Evolutionary conservation across 2,888 invertebrate species (phyloP).

Genomic region (Octodonta nipae): DNA sequence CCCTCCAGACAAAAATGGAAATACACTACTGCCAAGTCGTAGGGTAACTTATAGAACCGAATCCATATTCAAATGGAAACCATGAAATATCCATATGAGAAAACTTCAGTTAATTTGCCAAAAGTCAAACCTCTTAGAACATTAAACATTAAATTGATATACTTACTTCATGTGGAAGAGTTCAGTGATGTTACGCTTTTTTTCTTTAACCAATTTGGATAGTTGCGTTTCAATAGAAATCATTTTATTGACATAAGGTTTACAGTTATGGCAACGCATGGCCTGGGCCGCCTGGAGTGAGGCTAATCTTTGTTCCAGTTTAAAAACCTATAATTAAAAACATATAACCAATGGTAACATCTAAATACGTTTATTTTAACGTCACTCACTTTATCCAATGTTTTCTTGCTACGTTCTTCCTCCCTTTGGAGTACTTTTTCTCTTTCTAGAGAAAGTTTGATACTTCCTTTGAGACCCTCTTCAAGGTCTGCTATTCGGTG

Average conservation of each 20-base stretch:
- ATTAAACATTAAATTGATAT: too few relatives aligned
- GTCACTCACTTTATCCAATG: slow-evolving; percentile 49
- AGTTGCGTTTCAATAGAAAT: slow-evolving; percentile 51
- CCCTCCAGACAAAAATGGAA: too few relatives aligned
- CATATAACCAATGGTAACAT: slow-evolving; percentile 3
- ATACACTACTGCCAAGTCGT: too few relatives aligned
- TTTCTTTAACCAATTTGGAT: slow-evolving; percentile 44
- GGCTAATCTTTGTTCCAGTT: slow-evolving; percentile 54
- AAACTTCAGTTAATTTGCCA: too few relatives aligned
- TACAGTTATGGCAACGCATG: slow-evolving; percentile 53
- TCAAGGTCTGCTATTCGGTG: slow-evolving; percentile 62
- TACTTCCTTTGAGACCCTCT: slow-evolving; percentile 71
- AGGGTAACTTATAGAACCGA: too few relatives aligned
- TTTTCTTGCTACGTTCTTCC: slow-evolving; percentile 48
- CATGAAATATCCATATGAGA: too few relatives aligned
- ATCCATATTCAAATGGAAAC: too few relatives aligned
- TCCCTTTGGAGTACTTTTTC: slow-evolving; percentile 52
- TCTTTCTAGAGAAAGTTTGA: slow-evolving; percentile 54
- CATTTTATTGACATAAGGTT: slow-evolving; percentile 48
- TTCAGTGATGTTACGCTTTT: slow-evolving; percentile 58
- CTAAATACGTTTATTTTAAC: background rate
- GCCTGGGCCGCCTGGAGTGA: slow-evolving; percentile 58
- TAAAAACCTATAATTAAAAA: slow-evolving; percentile 42
- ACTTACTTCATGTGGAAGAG: slow-evolving; percentile 68
- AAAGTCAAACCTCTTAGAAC: too few relatives aligned